phyloP scores from a whole-genome alignment of 1,140 invertebrate genomes.

The Drosophila fuyamai region DNA sequence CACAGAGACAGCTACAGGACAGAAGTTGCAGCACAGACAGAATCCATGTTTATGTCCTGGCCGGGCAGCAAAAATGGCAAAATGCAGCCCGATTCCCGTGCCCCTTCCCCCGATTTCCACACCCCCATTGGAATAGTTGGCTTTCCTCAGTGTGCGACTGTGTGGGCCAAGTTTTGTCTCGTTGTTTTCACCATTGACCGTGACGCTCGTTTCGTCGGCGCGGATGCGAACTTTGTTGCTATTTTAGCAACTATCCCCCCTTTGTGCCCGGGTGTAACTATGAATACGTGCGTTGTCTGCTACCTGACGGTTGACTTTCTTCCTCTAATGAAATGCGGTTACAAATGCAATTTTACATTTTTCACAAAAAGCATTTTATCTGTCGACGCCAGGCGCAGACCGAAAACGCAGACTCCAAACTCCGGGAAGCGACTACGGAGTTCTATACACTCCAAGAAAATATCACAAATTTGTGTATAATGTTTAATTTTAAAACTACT shows the following conservation, averaged over 20 bases:
- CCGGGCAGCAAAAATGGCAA: slow-evolving; percentile 64
- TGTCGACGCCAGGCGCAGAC: slow-evolving; percentile 73
- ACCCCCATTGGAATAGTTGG: slow-evolving; percentile 40
- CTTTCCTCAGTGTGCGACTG: slow-evolving; percentile 9
- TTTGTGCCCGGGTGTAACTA: neutral
- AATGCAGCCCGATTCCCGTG: slow-evolving; percentile 41
- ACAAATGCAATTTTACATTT: slow-evolving; percentile 82
- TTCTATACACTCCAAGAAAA: slow-evolving; percentile 1
- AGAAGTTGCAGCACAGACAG: slow-evolving; percentile 39
- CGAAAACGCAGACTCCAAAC: slow-evolving; percentile 41
- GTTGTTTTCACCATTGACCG: slow-evolving; percentile 67
- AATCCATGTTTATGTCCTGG: slow-evolving; percentile 69
- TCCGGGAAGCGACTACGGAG: slow-evolving; percentile 16
- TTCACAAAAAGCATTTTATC: slow-evolving; percentile 78
- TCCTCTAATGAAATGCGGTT: slow-evolving; percentile 81
- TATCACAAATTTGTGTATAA: no score
- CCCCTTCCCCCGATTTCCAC: neutral
- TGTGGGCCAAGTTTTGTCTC: slow-evolving; percentile 20
- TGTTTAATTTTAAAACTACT: no score
- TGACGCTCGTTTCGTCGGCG: slow-evolving; percentile 67
- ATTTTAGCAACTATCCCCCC: slow-evolving; percentile 14
- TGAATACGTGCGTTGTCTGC: slow-evolving; percentile 48
- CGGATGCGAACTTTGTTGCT: slow-evolving; percentile 58
- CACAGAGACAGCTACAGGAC: slow-evolving; percentile 28
- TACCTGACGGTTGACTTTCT: slow-evolving; percentile 80